phyloP scores from a whole-genome alignment of 2,888 invertebrate genomes.

The Pammene aurita region DNA sequence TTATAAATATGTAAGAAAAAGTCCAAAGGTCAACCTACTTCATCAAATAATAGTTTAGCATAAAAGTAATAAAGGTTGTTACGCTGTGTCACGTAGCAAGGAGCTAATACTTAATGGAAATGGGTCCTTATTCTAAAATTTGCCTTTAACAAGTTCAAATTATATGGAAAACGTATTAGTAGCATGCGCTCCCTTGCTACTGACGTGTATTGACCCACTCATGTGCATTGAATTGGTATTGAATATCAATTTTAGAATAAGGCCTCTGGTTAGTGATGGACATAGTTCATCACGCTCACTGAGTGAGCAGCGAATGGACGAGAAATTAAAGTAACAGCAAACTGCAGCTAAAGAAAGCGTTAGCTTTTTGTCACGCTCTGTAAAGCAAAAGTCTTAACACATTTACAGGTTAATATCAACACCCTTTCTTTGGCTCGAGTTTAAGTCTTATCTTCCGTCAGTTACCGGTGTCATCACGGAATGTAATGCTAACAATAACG shows the following conservation, averaged over 20 bases:
- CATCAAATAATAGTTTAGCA: conserved; percentile 10
- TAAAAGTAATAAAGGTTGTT: conserved; percentile 16
- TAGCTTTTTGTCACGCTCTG: conserved; percentile 43
- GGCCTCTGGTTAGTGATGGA: conserved; percentile 3
- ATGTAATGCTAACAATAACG: no score
- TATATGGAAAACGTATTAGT: not conserved
- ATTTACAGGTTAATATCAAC: conserved; percentile 16
- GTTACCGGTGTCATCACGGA: not conserved
- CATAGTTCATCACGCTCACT: conserved; percentile 28
- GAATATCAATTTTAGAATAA: not conserved
- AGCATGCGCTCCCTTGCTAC: not conserved
- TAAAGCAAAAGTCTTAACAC: conserved; percentile 35
- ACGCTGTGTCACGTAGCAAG: not conserved
- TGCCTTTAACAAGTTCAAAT: not conserved
- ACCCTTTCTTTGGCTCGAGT: conserved; percentile 15
- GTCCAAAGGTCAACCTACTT: not conserved
- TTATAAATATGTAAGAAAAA: not conserved
- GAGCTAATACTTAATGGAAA: not conserved
- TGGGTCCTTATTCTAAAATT: not conserved
- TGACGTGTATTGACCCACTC: not conserved
- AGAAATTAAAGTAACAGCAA: conserved; percentile 38
- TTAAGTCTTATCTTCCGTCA: not conserved
- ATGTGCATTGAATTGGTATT: not conserved
- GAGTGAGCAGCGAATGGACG: conserved; percentile 30
- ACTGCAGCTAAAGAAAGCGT: conserved; percentile 40